These are phyloP conservation scores for Oreotrochilus melanogaster DNA, from an alignment of 2,113 vertebrate species.

Conservation along the genomic window DNA sequence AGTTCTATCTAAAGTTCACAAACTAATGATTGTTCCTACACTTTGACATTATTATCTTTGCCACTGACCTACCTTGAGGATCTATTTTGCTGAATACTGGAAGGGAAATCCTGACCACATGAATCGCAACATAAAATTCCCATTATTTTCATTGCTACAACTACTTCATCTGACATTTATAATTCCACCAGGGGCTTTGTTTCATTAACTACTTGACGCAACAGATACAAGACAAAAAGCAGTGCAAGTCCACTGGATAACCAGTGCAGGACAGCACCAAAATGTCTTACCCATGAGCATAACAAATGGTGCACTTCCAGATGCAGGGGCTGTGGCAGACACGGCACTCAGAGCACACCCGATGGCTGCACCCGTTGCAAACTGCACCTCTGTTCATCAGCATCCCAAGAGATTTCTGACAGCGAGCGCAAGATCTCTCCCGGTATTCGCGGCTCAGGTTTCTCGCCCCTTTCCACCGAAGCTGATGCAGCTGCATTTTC, in stretches of 20 bases:
- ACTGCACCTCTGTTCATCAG: conserved; percentile 85
- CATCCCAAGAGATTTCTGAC: conserved; percentile 82
- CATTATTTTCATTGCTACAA: not conserved
- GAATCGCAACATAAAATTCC: not conserved
- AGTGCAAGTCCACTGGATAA: rapidly evolving
- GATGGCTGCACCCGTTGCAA: conserved; percentile 91
- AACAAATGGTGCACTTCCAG: conserved; percentile 92
- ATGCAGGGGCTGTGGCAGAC: conserved; percentile 63
- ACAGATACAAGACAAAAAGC: not conserved
- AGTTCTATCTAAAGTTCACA: not conserved
- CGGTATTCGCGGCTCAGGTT: conserved; percentile 58
- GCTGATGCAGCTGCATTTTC: conserved; percentile 85
- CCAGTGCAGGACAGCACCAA: not conserved
- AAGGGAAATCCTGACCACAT: not conserved
- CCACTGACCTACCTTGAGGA: not conserved
- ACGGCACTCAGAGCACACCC: conserved; percentile 86
- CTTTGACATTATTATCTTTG: not conserved
- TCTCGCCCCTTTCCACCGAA: conserved; percentile 79
- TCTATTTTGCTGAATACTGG: not conserved
- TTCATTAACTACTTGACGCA: not conserved
- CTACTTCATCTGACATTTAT: not conserved
- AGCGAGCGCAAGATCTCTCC: conserved; percentile 86
- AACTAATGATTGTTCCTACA: rapidly evolving
- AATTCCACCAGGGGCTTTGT: not conserved
- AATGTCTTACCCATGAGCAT: conserved; percentile 83